These are phyloP conservation scores for Orius insidiosus DNA, from an alignment of 1,140 invertebrate genomes.

Conservation along the genomic window DNA sequence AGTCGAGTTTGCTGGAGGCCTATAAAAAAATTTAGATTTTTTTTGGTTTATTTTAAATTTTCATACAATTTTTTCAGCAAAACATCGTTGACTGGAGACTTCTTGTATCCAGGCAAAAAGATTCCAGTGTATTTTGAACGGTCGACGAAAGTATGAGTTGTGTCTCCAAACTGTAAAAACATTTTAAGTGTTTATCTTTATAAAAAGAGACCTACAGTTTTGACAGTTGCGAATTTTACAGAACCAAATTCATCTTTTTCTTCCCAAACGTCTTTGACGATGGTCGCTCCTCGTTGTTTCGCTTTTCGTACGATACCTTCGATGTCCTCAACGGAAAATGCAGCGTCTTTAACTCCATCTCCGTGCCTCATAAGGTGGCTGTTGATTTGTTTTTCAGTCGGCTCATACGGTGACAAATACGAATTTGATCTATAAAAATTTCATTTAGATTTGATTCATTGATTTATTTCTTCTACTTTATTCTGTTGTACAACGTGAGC, in stretches of 20 bases:
- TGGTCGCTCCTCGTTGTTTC: constrained; percentile 61
- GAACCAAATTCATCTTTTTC: constrained; percentile 70
- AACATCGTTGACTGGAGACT: constrained; percentile 32
- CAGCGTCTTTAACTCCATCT: constrained; percentile 92
- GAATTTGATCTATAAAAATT: constrained; percentile 66
- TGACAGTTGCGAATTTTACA: constrained; percentile 69
- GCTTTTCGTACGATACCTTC: constrained; percentile 72
- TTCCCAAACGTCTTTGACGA: constrained; percentile 77
- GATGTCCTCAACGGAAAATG: constrained; percentile 87
- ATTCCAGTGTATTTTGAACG: constrained; percentile 64
- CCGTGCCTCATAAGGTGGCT: constrained; percentile 75
- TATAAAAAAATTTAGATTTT: constrained; percentile 27
- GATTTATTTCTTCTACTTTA: constrained; percentile 38
- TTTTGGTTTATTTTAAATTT: constrained; percentile 12
- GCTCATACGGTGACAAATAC: constrained; percentile 85
- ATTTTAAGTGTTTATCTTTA: neutral
- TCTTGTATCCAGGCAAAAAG: constrained; percentile 76
- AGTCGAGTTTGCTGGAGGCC: constrained; percentile 60
- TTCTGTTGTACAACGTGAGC: constrained; percentile 83
- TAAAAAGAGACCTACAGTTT: constrained; percentile 50
- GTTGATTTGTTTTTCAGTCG: constrained; percentile 56
- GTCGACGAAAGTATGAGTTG: constrained; percentile 89
- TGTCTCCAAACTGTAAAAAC: constrained; percentile 74
- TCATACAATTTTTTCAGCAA: constrained; percentile 50
- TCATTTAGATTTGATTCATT: neutral